Evolutionary conservation across 35 echinoderm and acorn worm genomes (phyloP).

Genomic region (Apostichopus japonicus): DNA sequence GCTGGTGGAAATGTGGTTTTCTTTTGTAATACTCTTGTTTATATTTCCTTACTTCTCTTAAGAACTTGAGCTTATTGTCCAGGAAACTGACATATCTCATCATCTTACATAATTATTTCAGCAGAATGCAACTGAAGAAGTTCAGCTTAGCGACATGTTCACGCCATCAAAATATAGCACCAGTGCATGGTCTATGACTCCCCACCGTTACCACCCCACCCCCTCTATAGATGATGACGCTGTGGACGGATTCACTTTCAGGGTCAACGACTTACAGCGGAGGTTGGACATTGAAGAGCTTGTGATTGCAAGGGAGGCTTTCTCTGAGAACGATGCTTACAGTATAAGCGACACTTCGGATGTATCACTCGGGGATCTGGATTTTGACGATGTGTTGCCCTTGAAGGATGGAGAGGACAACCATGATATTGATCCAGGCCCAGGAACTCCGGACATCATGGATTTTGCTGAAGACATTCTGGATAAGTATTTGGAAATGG

Average conservation of each 20-base stretch:
- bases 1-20: no score
- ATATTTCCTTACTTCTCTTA: no score
- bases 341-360: slow-evolving; percentile 93
- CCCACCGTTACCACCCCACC: slow-evolving; percentile 62
- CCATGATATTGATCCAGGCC: slow-evolving; percentile 1
- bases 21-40: no score
- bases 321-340: slow-evolving; percentile 98
- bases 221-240: slow-evolving; percentile 85
- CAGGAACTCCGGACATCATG: slow-evolving; percentile 80
- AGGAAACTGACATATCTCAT: no score
- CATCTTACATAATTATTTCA: not conserved
- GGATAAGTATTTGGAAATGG: slow-evolving; percentile 80
- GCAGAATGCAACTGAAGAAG: slow-evolving; percentile 8
- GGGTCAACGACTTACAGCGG: slow-evolving; percentile 46
- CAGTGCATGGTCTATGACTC: not conserved
- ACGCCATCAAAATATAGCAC: not conserved
- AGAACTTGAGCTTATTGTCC: no score
- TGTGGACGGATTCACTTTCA: slow-evolving; percentile 73
- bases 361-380: slow-evolving; percentile 80
- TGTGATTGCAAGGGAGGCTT: slow-evolving; percentile 81
- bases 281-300: slow-evolving; percentile 81
- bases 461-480: slow-evolving; percentile 86
- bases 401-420: slow-evolving; percentile 77
- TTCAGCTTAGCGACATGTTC: not conserved
- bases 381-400: slow-evolving; percentile 91